These are phyloP conservation scores for Azemiops feae DNA, from an alignment of 2,113 vertebrate genomes.

Conservation along the genomic window DNA sequence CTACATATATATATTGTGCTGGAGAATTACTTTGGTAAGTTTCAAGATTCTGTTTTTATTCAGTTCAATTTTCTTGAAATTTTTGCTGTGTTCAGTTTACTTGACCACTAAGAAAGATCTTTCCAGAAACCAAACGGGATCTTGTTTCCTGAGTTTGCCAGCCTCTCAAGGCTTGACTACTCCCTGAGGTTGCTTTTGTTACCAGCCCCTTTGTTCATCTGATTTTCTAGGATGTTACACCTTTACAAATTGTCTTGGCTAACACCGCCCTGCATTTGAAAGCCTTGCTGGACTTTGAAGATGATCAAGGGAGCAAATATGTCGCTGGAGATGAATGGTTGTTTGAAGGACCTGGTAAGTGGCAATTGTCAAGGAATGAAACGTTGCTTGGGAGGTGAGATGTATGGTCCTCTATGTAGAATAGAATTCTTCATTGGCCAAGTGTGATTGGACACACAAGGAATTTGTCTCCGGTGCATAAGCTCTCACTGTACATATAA, in stretches of 20 bases:
- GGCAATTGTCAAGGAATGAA: rapidly evolving
- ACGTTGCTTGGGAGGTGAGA: neutral
- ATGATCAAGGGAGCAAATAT: slow-evolving; percentile 65
- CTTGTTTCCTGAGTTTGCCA: neutral
- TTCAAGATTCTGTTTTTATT: neutral
- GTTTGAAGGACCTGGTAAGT: slow-evolving; percentile 86
- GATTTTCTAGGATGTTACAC: slow-evolving; percentile 71
- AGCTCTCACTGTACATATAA: too few relatives aligned
- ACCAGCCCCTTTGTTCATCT: neutral
- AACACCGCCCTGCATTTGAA: slow-evolving; percentile 87
- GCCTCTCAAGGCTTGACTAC: neutral
- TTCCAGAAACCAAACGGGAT: neutral
- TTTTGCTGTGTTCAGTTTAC: neutral
- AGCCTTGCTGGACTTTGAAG: slow-evolving; percentile 83
- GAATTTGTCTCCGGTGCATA: too few relatives aligned
- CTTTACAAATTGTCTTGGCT: slow-evolving; percentile 85
- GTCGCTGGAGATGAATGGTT: slow-evolving; percentile 90
- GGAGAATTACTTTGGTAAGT: neutral
- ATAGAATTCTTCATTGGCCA: too few relatives aligned
- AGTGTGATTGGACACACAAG: too few relatives aligned
- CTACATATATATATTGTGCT: neutral
- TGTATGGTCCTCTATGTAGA: too few relatives aligned
- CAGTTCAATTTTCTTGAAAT: neutral
- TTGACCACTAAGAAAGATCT: neutral
- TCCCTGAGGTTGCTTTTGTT: neutral